phyloP scores from a whole-genome alignment of 2,888 invertebrate species.

The Spatulosminthurus flaviceps region DNA sequence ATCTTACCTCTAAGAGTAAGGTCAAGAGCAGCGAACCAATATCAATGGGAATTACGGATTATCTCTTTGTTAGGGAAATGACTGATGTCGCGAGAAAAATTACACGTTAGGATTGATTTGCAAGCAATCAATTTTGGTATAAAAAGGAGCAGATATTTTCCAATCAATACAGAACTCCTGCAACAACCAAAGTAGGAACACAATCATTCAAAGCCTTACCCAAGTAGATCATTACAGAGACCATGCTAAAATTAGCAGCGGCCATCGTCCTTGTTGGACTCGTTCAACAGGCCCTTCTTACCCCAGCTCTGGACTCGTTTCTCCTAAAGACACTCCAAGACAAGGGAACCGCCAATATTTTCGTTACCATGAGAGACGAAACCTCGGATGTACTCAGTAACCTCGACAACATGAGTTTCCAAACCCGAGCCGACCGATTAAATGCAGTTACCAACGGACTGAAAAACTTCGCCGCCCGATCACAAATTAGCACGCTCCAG shows the following conservation, averaged over 20 bases:
- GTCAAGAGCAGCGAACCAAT: too few relatives aligned
- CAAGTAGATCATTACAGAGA: too few relatives aligned
- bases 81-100: too few relatives aligned
- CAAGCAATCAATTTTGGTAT: too few relatives aligned
- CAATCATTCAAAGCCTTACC: too few relatives aligned
- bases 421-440: slow-evolving; percentile 2
- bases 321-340: not conserved
- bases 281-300: slow-evolving; percentile 13
- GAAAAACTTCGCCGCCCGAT: not conserved
- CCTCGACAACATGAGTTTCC: not conserved
- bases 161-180: too few relatives aligned
- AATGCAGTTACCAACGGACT: slow-evolving; percentile 12
- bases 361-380: slow-evolving; percentile 25
- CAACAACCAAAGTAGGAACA: too few relatives aligned
- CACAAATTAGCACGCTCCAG: slow-evolving; percentile 20
- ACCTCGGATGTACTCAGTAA: not conserved
- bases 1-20: too few relatives aligned
- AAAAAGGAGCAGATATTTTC: too few relatives aligned
- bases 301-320: not conserved
- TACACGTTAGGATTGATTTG: too few relatives aligned
- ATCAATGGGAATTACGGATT: too few relatives aligned
- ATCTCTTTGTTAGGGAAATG: too few relatives aligned
- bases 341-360: not conserved
- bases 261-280: not conserved
- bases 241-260: not conserved